Percentiles rank a stretch among this genome's conserved stretches.
These are phyloP conservation scores for Erethizon dorsatum DNA, from an alignment of 2,797 vertebrate genomes.

Conservation along the genomic window DNA sequence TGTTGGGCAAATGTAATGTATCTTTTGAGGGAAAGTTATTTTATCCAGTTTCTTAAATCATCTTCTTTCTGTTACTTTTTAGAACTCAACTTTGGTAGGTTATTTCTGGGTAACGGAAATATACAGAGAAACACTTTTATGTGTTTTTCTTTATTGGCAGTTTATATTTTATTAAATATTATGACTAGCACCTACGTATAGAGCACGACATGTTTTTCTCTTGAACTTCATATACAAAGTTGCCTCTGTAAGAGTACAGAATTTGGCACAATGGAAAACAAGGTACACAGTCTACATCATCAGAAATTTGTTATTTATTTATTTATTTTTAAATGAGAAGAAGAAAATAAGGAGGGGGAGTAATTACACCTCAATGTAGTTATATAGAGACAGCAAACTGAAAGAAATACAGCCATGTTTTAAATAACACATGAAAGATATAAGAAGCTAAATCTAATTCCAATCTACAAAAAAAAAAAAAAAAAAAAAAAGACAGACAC, in stretches of 20 bases:
- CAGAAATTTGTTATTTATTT: background rate
- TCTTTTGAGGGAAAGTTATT: conserved; percentile 14
- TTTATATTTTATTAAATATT: conserved; percentile 79
- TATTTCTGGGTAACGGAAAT: conserved; percentile 62
- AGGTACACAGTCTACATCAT: conserved; percentile 3
- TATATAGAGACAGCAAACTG: background rate
- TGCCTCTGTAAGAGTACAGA: background rate
- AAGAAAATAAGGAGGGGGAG: background rate
- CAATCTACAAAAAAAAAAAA: background rate
- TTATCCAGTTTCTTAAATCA: conserved; percentile 64
- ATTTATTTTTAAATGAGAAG: background rate
- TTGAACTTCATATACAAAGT: conserved; percentile 38
- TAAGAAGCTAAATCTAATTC: background rate
- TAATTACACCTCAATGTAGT: background rate
- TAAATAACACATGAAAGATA: background rate
- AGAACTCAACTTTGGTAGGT: conserved; percentile 8
- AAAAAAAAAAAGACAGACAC: background rate
- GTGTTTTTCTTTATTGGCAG: conserved; percentile 71
- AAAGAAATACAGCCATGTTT: conserved; percentile 11
- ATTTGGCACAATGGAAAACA: conserved; percentile 18
- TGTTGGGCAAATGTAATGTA: conserved; percentile 60
- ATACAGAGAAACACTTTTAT: conserved; percentile 57
- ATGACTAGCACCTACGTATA: conserved; percentile 48
- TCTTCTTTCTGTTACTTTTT: conserved; percentile 68
- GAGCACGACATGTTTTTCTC: conserved; percentile 49